Percentiles rank a stretch among this genome's conserved stretches.
These are phyloP conservation scores for Gadopsis marmoratus DNA, from an alignment of 2,797 vertebrate species.

Conservation along the genomic window DNA sequence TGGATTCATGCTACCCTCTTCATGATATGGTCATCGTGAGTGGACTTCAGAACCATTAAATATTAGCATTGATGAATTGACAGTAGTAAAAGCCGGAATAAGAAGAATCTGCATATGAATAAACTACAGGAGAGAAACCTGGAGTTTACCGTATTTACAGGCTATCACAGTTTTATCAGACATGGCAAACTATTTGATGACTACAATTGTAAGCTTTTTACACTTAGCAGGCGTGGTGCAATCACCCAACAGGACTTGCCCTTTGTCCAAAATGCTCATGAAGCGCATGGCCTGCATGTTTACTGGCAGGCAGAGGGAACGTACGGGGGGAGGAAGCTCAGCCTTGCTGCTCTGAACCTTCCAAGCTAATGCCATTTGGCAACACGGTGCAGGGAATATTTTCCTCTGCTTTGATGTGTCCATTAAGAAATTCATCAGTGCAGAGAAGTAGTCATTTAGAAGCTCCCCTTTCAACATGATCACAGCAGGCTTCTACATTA, in stretches of 20 bases:
- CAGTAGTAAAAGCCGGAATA: constrained; percentile 2
- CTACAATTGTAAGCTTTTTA: constrained; percentile 42
- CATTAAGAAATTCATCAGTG: constrained; percentile 76
- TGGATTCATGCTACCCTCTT: constrained; percentile 37
- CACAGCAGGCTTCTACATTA: constrained; percentile 67
- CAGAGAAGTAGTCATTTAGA: constrained; percentile 66
- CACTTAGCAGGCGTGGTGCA: constrained; percentile 50
- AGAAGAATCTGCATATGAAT: constrained; percentile 23
- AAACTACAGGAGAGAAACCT: constrained; percentile 18
- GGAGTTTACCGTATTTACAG: constrained; percentile 31
- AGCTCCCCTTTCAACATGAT: constrained; percentile 66
- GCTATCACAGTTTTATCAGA: constrained; percentile 31
- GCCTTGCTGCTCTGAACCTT: constrained; percentile 57
- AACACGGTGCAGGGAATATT: constrained; percentile 65
- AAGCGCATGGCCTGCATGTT: constrained; percentile 67
- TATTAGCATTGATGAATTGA: constrained; percentile 16
- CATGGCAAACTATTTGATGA: constrained; percentile 42
- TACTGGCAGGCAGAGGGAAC: constrained; percentile 68
- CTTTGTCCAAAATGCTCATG: constrained; percentile 45
- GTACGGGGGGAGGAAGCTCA: constrained; percentile 45
- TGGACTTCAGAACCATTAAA: constrained; percentile 21
- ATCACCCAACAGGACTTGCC: constrained; percentile 44
- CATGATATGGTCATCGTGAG: constrained; percentile 32
- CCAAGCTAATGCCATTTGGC: constrained; percentile 77
- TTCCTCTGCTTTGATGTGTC: constrained; percentile 77